phyloP scores from a whole-genome alignment of 2,113 vertebrate species.

The Cephalopholis sonnerati region DNA sequence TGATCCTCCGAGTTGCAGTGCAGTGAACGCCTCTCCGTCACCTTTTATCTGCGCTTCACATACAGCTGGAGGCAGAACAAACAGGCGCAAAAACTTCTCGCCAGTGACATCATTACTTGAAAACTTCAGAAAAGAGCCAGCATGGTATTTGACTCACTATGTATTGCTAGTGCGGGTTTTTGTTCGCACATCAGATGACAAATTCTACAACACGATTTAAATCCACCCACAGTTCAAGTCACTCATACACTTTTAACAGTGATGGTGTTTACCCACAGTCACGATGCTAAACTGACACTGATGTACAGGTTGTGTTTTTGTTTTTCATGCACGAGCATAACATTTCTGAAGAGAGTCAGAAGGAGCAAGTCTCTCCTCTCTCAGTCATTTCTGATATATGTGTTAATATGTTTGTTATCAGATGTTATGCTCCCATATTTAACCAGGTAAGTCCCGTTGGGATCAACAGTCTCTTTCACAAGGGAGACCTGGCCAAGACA shows the following conservation, averaged over 20 bases:
- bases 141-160: constrained; percentile 57
- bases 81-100: constrained; percentile 52
- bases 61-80: constrained; percentile 68
- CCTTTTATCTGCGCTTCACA: constrained; percentile 64
- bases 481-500: too few species aligned
- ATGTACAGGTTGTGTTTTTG: background rate
- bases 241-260: constrained; percentile 25
- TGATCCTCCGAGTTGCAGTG: constrained; percentile 47
- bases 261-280: constrained; percentile 47
- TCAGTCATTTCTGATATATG: background rate
- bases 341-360: background rate
- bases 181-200: constrained; percentile 56
- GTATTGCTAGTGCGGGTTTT: constrained; percentile 26
- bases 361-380: background rate
- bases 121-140: constrained; percentile 45
- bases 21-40: constrained; percentile 56
- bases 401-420: too few species aligned
- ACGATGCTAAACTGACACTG: constrained; percentile 47
- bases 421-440: too few species aligned
- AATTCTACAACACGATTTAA: constrained; percentile 27
- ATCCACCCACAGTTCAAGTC: constrained; percentile 54
- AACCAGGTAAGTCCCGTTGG: too few species aligned
- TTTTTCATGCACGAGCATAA: background rate
- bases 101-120: constrained; percentile 40
- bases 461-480: too few species aligned